These are phyloP conservation scores for Nasua narica DNA, from an alignment of 2,797 vertebrate genomes.

Conservation along the genomic window DNA sequence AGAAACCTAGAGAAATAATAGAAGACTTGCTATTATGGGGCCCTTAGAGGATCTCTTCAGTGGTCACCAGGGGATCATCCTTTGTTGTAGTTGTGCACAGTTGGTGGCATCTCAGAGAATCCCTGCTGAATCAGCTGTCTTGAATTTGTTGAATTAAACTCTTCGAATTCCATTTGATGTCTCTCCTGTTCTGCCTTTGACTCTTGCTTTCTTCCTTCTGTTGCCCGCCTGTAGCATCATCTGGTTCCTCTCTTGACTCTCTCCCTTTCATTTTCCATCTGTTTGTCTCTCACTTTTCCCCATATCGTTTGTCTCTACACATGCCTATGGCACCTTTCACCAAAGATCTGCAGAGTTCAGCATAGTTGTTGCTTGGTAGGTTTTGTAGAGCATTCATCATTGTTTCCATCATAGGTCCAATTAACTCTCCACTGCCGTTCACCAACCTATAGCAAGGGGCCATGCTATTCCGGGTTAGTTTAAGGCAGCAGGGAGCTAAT, in stretches of 20 bases:
- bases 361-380: not conserved
- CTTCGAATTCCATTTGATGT: not conserved
- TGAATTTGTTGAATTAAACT: not conserved
- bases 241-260: conserved; percentile 29
- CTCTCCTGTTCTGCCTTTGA: not conserved
- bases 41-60: not conserved
- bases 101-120: not conserved
- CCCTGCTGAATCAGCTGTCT: not conserved
- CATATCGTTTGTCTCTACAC: not conserved
- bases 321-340: conserved; percentile 26
- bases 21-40: not conserved
- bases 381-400: conserved; percentile 31
- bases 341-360: conserved; percentile 12
- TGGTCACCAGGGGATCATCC: not conserved
- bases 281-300: conserved; percentile 54
- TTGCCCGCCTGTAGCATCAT: conserved; percentile 1
- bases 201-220: conserved; percentile 48
- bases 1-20: conserved; percentile 11
- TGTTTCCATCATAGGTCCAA: conserved; percentile 39
- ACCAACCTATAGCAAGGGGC: not conserved
- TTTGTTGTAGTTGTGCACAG: not conserved
- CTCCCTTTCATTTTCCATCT: conserved; percentile 50
- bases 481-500: conserved; percentile 60
- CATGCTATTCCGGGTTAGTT: conserved; percentile 50
- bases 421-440: conserved; percentile 32